Evolutionary conservation across 1,140 invertebrate species (phyloP), one percentile per base, ranked within the genome.

Genomic region (Harlomillsia oculata): DNA sequence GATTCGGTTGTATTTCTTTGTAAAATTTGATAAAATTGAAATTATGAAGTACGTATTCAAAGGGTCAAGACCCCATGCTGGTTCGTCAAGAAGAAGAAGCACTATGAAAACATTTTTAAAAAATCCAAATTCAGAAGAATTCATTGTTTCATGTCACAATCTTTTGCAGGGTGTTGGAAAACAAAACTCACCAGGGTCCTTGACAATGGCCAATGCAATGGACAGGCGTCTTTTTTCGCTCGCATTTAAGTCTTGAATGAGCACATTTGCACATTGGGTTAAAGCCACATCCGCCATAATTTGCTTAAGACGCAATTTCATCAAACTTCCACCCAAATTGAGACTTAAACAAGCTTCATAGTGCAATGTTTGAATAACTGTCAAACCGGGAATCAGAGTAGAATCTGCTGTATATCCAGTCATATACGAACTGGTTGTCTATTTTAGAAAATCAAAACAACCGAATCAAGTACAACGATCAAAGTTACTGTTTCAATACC

Each of bases 31-130:
- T 8, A 94, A 72, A 70, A 93, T 94, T 0, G 90, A 94, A 20
- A 94, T 82, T 3, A 95, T 82, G 36, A 95, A 76, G 69, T 94
- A 95, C 1, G 89, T 91, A 63, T 92, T 90, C 9, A 95, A 69
- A 0, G 90, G 90, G 73, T 93, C 89, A 39, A 93, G 75, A 61
- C 89, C 87, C 78, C 84, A 87, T 0, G 89, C 93, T 1, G 90
- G 91, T 67, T 94, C 89, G 68, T 94, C 90, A 40, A 93, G 71
- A 1, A 95, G 73, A 0, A 94, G 71, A 59, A 94, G 76, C 4
- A 89, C 85, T 85, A 69, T 30, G 75, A 73, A 9, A 34, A 16
- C 11, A 37, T 39, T 2, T 13, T 23, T 5, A 5, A 46, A 6
- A 13, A 41, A 8, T 13, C 9, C 9, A 9, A 14, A 14, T 43